Conservation (phyloP, 2,888 invertebrate species). For the Eutolmus rufibarbis region DNA sequence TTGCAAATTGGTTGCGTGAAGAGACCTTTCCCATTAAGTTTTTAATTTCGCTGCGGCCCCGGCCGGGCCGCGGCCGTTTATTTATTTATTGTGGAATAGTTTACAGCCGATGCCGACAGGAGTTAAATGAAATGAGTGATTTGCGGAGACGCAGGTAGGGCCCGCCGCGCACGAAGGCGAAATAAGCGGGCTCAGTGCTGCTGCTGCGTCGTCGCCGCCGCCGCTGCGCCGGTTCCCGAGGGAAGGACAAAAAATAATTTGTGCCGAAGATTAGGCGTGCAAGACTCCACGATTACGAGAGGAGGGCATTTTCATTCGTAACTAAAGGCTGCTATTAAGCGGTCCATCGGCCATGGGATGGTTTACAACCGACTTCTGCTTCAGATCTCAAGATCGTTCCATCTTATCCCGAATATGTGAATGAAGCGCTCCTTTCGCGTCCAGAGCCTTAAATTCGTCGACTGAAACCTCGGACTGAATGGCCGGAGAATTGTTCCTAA, state of each 20-base stretch:
- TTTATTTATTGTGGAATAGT: slow-evolving; percentile 45
- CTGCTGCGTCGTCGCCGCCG: not conserved
- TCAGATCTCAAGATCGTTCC: not conserved
- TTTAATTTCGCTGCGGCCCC: slow-evolving; percentile 44
- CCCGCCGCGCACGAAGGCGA: slow-evolving; percentile 30
- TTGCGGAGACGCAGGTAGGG: slow-evolving; percentile 37
- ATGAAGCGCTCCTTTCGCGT: not conserved
- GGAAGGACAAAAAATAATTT: slow-evolving; percentile 46
- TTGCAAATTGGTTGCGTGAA: slow-evolving; percentile 45
- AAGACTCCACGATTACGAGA: not conserved
- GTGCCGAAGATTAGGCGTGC: slow-evolving; percentile 38
- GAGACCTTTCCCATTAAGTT: slow-evolving; percentile 44
- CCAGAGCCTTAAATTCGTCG: not conserved
- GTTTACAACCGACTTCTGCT: slow-evolving; percentile 35
- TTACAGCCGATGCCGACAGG: slow-evolving; percentile 44
- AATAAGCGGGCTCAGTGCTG: not conserved
- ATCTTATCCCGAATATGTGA: not conserved
- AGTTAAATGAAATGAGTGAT: slow-evolving; percentile 47
- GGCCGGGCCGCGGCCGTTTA: slow-evolving; percentile 21
- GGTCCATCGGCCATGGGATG: not conserved
- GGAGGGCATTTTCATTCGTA: slow-evolving; percentile 20
- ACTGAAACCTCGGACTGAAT: not conserved
- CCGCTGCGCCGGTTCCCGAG: not conserved
- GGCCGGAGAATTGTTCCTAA: slow-evolving; percentile 17
- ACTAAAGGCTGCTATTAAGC: slow-evolving; percentile 34